A percentile compares a stretch with the other conserved stretches of the same genome.
Conservation (phyloP, 2,888 invertebrate species). For the Chirona hameri region DNA sequence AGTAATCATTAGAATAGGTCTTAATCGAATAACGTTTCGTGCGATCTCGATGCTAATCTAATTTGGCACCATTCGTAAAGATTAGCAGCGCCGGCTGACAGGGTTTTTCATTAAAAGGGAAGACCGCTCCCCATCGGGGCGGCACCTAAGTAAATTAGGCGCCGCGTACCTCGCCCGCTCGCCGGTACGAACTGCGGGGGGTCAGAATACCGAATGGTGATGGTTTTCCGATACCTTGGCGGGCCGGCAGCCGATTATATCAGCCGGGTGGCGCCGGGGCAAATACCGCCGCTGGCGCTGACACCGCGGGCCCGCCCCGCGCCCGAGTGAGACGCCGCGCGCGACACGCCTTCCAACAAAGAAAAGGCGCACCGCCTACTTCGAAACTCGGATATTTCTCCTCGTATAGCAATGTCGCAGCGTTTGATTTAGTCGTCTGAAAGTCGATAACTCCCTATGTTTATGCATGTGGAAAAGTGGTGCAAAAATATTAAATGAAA, state of each 20-base stretch:
- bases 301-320: background rate
- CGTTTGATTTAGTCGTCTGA: too few relatives aligned
- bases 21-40: background rate
- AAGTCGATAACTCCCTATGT: too few relatives aligned
- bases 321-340: background rate
- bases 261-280: background rate
- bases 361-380: too few relatives aligned
- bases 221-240: slow-evolving; percentile 1
- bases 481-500: too few relatives aligned
- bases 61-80: slow-evolving; percentile 28
- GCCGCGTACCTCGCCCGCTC: background rate
- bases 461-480: too few relatives aligned
- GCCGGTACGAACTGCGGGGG: background rate
- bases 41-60: slow-evolving; percentile 6
- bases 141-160: slow-evolving; percentile 3
- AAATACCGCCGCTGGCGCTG: background rate
- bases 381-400: too few relatives aligned
- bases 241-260: background rate
- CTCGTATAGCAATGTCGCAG: too few relatives aligned
- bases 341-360: background rate
- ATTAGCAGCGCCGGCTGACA: slow-evolving; percentile 5
- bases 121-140: background rate
- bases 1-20: slow-evolving; percentile 12
- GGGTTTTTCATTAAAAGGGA: slow-evolving; percentile 27
- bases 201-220: background rate